A percentile compares a stretch with the other conserved stretches of the same genome.
Conservation (phyloP, 1,140 invertebrate genomes). For the Hypsibius dujardini region DNA sequence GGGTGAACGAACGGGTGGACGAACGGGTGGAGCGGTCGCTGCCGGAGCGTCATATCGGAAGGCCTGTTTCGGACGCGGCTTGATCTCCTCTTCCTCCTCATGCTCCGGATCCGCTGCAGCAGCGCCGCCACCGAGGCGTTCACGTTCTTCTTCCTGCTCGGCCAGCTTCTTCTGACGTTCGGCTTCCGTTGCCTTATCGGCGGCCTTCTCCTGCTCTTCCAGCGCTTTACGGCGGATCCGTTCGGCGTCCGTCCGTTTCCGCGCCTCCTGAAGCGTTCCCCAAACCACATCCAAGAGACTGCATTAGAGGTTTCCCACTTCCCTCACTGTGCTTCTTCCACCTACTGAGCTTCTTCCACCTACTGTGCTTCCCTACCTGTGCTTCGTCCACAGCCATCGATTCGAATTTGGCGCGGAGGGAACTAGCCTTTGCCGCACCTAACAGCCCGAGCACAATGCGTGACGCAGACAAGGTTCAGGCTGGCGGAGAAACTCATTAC, state of each 20-base stretch:
- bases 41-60: slow-evolving; percentile 10
- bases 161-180: slow-evolving; percentile 32
- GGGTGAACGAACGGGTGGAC: too few relatives aligned
- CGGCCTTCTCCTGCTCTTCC: slow-evolving; percentile 39
- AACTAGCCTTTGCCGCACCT: too few relatives aligned
- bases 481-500: too few relatives aligned
- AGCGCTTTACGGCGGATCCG: slow-evolving; percentile 31
- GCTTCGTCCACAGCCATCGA: slow-evolving; percentile 51
- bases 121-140: slow-evolving; percentile 26
- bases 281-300: too few relatives aligned
- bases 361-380: slow-evolving; percentile 16
- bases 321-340: too few relatives aligned
- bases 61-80: background rate
- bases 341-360: background rate
- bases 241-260: slow-evolving; percentile 21
- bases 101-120: slow-evolving; percentile 28
- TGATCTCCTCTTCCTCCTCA: slow-evolving; percentile 27
- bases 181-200: slow-evolving; percentile 30
- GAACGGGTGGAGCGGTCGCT: slow-evolving; percentile 20
- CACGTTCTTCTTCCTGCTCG: slow-evolving; percentile 31
- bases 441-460: too few relatives aligned
- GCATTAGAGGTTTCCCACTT: too few relatives aligned
- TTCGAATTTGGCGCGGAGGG: slow-evolving; percentile 62
- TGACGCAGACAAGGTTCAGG: too few relatives aligned
- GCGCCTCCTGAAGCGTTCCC: slow-evolving; percentile 36